These are phyloP conservation scores for Sacculina carcini DNA, from an alignment of 2,888 invertebrate species.

Conservation along the genomic window DNA sequence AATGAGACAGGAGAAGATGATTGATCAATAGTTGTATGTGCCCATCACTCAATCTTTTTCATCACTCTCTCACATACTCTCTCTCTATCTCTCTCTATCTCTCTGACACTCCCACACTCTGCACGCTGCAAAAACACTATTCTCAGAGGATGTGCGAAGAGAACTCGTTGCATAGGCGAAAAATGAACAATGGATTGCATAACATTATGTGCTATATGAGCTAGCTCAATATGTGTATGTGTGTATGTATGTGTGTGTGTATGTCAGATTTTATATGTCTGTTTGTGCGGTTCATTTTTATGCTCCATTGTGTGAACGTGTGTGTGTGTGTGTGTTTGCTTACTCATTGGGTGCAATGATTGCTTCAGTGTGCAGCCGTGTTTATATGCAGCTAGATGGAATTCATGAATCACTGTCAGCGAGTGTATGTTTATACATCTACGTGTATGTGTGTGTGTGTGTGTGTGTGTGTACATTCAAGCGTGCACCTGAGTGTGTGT, in stretches of 20 bases:
- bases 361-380: too few relatives aligned
- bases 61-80: not conserved
- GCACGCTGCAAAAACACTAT: too few relatives aligned
- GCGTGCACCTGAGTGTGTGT: not conserved
- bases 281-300: not conserved
- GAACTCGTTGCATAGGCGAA: too few relatives aligned
- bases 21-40: too few relatives aligned
- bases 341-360: too few relatives aligned
- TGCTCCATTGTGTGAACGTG: not conserved
- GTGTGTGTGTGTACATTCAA: not conserved
- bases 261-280: not conserved
- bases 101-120: not conserved
- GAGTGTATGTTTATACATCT: not conserved
- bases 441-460: not conserved
- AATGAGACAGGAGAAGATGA: too few relatives aligned
- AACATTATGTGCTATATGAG: too few relatives aligned
- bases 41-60: not conserved
- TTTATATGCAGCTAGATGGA: too few relatives aligned
- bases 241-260: not conserved
- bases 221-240: not conserved
- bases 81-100: constrained; percentile 7
- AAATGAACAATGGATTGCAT: too few relatives aligned
- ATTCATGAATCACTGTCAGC: too few relatives aligned
- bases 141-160: too few relatives aligned
- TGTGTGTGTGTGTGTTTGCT: not conserved